Percentiles rank a stretch among this genome's conserved stretches.
Conservation (phyloP, 2,797 vertebrate genomes). For the Chanos chanos region DNA sequence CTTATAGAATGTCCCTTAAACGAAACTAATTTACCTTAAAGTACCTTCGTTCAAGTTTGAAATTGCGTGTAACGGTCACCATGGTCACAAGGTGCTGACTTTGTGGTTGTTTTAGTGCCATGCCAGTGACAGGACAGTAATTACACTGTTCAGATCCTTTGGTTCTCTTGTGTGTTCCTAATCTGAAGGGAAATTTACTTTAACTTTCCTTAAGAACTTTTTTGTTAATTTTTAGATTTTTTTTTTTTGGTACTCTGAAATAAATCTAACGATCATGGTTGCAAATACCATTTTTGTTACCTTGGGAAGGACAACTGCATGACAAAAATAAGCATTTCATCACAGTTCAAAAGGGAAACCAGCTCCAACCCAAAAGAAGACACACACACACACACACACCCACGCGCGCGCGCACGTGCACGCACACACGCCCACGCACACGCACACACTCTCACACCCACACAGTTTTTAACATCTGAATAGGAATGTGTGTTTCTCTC, state of each 20-base stretch:
- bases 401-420: slow-evolving; percentile 20
- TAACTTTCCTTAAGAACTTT: background rate
- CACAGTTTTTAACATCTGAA: no score
- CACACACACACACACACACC: slow-evolving; percentile 16
- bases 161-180: background rate
- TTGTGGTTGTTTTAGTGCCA: no score
- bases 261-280: background rate
- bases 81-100: no score
- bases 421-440: slow-evolving; percentile 17
- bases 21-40: no score
- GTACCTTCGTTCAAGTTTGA: no score
- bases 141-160: background rate
- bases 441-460: slow-evolving; percentile 28
- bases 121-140: no score
- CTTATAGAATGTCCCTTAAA: no score
- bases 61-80: no score
- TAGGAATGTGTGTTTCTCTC: slow-evolving; percentile 17
- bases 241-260: background rate
- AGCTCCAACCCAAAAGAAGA: background rate
- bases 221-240: background rate
- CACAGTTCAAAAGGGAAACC: background rate
- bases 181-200: background rate
- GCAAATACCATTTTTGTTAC: background rate
- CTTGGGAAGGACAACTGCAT: no score
- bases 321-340: no score